Evolutionary conservation across 2,113 vertebrate genomes (phyloP).

Genomic region (Pantherophis guttatus): DNA sequence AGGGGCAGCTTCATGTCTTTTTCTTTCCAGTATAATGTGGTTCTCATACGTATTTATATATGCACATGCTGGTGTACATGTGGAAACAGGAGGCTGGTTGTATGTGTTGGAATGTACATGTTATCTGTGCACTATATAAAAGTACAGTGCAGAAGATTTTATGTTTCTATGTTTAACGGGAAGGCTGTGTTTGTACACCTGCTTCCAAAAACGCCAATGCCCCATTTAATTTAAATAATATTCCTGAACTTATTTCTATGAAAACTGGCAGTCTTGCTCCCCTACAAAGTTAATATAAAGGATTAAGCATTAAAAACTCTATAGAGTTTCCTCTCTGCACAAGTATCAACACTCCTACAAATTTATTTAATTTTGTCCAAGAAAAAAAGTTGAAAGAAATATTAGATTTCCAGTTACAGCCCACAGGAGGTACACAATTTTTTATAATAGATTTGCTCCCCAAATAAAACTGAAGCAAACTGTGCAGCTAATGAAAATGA

Average conservation of each 20-base stretch:
- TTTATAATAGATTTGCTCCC: neutral
- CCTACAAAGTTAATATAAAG: neutral
- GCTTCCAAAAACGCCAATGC: neutral
- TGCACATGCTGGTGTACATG: neutral
- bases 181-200: neutral
- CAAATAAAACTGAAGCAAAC: neutral
- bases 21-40: neutral
- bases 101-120: neutral
- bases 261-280: neutral
- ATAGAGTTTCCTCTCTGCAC: neutral
- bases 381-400: neutral
- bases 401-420: neutral
- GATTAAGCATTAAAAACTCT: neutral
- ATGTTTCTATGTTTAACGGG: neutral
- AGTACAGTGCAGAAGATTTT: neutral
- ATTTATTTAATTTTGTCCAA: neutral
- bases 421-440: neutral
- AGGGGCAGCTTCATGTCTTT: neutral
- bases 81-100: neutral
- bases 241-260: neutral
- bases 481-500: neutral
- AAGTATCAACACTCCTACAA: neutral
- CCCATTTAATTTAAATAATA: neutral
- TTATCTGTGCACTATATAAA: neutral
- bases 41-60: neutral